A percentile compares a stretch with the other conserved stretches of the same genome.
These are phyloP conservation scores for Aporrectodea caliginosa DNA, from an alignment of 1,140 invertebrate genomes.

Conservation along the genomic window DNA sequence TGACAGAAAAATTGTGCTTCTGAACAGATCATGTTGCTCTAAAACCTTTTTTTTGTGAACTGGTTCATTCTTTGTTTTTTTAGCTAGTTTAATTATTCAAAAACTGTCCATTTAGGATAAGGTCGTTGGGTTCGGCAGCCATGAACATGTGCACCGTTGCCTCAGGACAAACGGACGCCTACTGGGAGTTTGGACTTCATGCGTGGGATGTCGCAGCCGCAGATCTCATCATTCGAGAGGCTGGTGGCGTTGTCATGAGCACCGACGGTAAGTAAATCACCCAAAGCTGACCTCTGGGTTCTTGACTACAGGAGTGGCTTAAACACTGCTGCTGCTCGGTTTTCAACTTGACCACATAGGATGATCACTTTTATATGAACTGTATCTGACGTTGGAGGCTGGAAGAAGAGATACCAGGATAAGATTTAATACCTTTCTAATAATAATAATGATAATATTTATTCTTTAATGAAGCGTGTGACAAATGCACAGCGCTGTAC, in stretches of 20 bases:
- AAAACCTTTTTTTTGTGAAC: background rate
- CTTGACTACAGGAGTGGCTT: no score
- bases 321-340: no score
- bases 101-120: constrained; percentile 60
- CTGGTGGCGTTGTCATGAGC: constrained; percentile 85
- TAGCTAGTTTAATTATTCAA: background rate
- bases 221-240: constrained; percentile 79
- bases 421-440: background rate
- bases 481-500: no score
- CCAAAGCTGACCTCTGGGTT: no score
- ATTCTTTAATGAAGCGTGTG: no score
- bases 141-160: constrained; percentile 90
- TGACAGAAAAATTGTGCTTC: no score
- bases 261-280: constrained; percentile 59
- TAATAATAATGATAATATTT: background rate
- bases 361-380: background rate
- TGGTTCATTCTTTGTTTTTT: background rate
- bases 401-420: background rate
- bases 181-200: constrained; percentile 46
- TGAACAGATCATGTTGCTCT: no score
- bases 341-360: background rate
- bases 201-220: constrained; percentile 60
- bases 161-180: constrained; percentile 67
- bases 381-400: background rate
- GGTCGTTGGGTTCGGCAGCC: constrained; percentile 82